phyloP scores from a whole-genome alignment of 2,888 invertebrate species.

The Lasioglossum figueresi region DNA sequence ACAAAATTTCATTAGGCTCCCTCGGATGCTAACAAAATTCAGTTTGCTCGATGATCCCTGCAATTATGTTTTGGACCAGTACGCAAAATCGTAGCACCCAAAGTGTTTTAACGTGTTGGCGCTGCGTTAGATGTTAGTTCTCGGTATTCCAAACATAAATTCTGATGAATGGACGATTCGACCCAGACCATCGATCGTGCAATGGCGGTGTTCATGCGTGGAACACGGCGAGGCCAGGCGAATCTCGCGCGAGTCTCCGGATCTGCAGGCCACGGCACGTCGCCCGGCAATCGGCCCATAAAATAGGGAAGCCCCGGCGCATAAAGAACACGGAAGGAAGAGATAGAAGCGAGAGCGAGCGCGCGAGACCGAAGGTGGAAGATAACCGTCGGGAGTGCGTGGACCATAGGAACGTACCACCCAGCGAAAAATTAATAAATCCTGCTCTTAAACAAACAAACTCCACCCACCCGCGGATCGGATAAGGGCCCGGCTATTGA shows the following conservation, averaged over 20 bases:
- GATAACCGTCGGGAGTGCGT: conserved; percentile 55
- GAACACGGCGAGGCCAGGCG: neutral
- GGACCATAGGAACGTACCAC: conserved; percentile 76
- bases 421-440: conserved; percentile 83
- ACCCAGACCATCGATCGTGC: neutral
- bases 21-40: neutral
- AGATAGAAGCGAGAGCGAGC: conserved; percentile 49
- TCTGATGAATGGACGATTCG: neutral
- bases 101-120: neutral
- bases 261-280: neutral
- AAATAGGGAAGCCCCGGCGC: conserved; percentile 54
- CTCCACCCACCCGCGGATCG: conserved; percentile 83
- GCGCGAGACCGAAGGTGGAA: conserved; percentile 57
- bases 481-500: conserved; percentile 82
- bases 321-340: conserved; percentile 69
- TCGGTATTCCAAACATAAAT: neutral
- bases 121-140: neutral
- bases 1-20: neutral
- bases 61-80: neutral
- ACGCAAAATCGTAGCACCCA: neutral
- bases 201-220: neutral
- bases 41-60: neutral
- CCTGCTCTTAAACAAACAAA: conserved; percentile 83
- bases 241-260: conserved; percentile 7
- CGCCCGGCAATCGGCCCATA: conserved; percentile 46